Evolutionary conservation across 2,797 vertebrate species (phyloP).

Genomic region (Argya squamiceps): DNA sequence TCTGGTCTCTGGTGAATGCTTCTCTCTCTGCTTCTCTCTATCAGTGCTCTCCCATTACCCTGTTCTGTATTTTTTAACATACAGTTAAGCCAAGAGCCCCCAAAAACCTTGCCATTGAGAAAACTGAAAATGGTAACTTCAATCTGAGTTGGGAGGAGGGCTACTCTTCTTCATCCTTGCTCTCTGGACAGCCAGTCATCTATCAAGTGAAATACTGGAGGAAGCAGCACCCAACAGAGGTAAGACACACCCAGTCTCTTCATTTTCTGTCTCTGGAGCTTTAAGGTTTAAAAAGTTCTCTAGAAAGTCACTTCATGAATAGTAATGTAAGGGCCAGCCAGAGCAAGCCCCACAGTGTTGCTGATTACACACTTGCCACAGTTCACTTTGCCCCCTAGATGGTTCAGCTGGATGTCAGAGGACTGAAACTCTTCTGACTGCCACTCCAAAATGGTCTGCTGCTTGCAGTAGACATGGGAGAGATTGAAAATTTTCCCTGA

Average conservation of each 20-base stretch:
- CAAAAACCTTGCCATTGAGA: conserved; percentile 32
- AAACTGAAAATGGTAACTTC: neutral
- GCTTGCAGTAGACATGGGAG: neutral
- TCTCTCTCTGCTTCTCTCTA: neutral
- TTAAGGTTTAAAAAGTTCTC: neutral
- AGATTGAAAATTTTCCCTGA: neutral
- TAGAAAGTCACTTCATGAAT: neutral
- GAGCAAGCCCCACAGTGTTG: neutral
- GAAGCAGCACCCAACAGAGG: conserved; percentile 22
- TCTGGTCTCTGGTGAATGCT: neutral
- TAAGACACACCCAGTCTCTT: conserved; percentile 8
- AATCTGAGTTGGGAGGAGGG: conserved; percentile 67
- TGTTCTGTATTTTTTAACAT: neutral
- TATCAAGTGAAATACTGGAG: conserved; percentile 70
- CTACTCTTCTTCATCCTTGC: neutral
- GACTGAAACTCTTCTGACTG: neutral
- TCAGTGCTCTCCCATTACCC: neutral
- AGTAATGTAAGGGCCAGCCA: neutral
- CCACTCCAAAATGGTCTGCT: neutral
- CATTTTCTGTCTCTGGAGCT: neutral
- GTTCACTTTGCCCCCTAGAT: neutral
- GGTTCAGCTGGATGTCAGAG: neutral
- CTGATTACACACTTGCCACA: neutral
- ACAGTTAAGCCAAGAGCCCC: conserved; percentile 76
- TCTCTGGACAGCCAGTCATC: neutral